phyloP scores from a whole-genome alignment of 2,113 vertebrate genomes.

The Delphinus delphis region DNA sequence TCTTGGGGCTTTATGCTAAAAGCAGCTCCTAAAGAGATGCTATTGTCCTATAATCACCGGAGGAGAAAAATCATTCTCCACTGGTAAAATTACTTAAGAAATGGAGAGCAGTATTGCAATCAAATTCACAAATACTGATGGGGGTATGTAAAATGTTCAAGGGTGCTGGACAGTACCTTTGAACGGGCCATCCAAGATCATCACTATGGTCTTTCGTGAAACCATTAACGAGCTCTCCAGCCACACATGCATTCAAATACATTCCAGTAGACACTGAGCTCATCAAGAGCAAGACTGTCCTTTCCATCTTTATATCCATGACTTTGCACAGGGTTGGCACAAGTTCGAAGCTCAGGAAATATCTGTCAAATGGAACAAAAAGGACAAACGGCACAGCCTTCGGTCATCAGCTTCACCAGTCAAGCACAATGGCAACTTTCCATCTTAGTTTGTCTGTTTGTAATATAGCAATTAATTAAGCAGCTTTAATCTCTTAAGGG shows the following conservation, averaged over 20 bases:
- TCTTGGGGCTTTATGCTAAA: background rate
- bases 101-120: background rate
- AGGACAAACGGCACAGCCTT: background rate
- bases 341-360: background rate
- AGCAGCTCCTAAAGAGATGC: conserved; percentile 2
- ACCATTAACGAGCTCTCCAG: background rate
- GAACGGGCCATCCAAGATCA: background rate
- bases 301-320: background rate
- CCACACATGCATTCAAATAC: conserved; percentile 22
- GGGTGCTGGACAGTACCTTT: background rate
- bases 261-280: background rate
- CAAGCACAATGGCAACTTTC: background rate
- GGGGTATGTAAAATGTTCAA: conserved; percentile 19
- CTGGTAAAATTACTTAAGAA: conserved; percentile 25
- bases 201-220: background rate
- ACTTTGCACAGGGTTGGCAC: background rate
- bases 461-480: conserved; percentile 58
- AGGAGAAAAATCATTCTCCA: conserved; percentile 30
- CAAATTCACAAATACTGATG: conserved; percentile 52
- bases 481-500: conserved; percentile 62
- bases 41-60: background rate
- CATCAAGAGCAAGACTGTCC: background rate
- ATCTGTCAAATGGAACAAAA: background rate
- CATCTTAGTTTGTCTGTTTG: conserved; percentile 14
- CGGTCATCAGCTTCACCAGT: background rate